Evolutionary conservation across 2,888 invertebrate genomes (phyloP), one percentile per base, ranked within the genome.

Genomic region (Chrysopilus asiliformis): DNA sequence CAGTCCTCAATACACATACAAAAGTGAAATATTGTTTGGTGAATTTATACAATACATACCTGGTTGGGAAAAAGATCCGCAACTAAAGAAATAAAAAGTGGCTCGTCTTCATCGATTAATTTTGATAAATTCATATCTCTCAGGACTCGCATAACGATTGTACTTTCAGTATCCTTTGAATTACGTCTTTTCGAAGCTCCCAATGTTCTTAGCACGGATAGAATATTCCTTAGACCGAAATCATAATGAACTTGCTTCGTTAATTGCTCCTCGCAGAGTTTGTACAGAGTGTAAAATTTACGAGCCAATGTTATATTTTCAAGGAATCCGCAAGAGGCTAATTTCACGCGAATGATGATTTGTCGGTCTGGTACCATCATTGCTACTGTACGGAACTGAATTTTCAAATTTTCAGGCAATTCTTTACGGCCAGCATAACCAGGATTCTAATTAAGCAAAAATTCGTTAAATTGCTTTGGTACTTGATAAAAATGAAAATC

Each of bases 331-430:
- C 94, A 94, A 46, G 89, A 87, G 13, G 94, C 94, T 34, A 95
- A 65, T 65, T 95, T 95, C 1, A 95, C 95, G 44, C 94, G 69
- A 47, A 95, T 95, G 52, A 95, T 95, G 53, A 95, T 95, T 65
- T 93, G 94, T 40, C 94, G 68, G 60, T 95, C 95, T 0, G 95
- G 94, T 12, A 95, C 94, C 94, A 95, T 94, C 95, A 95, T 95
- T 27, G 95, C 91, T 1, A 95, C 94, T 0, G 93, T 93, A 36
- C 95, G 77, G 64, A 95, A 95, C 64, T 95, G 94, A 50, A 95
- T 91, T 68, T 95, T 95, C 47, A 95, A 68, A 65, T 95, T 95
- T 66, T 95, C 95, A 0, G 95, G 95, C 32, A 95, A 62, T 58
- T 94, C 94, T 53, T 94, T 94, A 38, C 95, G 76, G 1, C 94